Base-by-base conservation (phyloP, 2,888 invertebrate genomes). In the Gibbula magus region DNA sequence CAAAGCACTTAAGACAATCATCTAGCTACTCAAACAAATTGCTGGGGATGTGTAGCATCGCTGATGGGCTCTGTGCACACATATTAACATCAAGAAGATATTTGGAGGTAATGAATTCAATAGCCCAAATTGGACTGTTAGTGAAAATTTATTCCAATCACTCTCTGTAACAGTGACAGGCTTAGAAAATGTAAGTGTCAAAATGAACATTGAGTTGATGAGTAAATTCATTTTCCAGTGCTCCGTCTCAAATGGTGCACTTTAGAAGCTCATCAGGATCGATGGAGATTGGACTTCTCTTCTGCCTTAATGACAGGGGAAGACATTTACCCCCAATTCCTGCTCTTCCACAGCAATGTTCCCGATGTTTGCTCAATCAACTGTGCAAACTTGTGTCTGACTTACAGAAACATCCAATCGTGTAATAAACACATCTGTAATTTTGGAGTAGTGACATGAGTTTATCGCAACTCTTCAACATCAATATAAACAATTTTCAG, bases 151-250 rank as follows among this genome's bases (percentile, higher is more conserved):
- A 70, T 70, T 70, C 70, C 35, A 35, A 70, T 29, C 32, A 20
- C 39, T 70, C 35, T 20, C 39, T 18, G 70, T 18, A 20, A 45
- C 20, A 35, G 20, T 35, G 29, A 35, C 29, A n/a, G 32, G 20
- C 39, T 20, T 70, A 20, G 70, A 20, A 70, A 70, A 70, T 35
- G 70, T 39, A 32, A 70, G 20, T 20, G 32, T 35, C 70, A 70
- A 70, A 35, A 39, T 70, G 35, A 32, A 70, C 35, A 35, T 35
- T 70, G 70, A 70, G 35, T 32, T 70, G 70, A 70, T 70, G 39
- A 35, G 39, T 39, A 70, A 70, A 70, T 70, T 70, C 70, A 70
- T 70, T 70, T 70, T 32, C 70, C 35, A 39, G 32, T 35, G 70
- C 70, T 70, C 70, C 35, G 25, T 70, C 70, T 35, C 32, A 70